Evolutionary conservation across 2,113 vertebrate genomes (phyloP).

Genomic region (Cygnus atratus): DNA sequence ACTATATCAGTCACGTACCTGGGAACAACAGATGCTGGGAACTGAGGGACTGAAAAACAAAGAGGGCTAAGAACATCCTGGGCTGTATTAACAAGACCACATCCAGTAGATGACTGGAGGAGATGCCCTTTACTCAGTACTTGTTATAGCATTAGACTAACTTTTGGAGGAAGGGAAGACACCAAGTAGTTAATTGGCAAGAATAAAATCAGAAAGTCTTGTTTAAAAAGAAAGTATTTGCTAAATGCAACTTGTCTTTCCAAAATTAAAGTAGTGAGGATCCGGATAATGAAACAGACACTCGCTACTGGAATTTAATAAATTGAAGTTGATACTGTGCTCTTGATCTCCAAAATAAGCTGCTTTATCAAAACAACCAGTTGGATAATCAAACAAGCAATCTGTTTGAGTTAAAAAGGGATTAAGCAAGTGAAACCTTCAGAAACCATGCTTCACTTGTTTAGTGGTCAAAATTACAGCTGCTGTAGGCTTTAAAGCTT

Average conservation of each 20-base stretch:
- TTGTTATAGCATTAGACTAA: not conserved
- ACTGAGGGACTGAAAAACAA: not conserved
- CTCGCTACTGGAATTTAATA: not conserved
- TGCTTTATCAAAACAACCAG: slow-evolving; percentile 25
- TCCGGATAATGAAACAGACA: not conserved
- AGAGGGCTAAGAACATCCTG: not conserved
- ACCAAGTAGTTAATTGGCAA: not conserved
- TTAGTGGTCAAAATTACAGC: not conserved
- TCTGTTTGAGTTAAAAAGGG: not conserved
- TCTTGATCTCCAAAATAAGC: slow-evolving; percentile 2
- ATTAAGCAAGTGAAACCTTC: slow-evolving; percentile 11
- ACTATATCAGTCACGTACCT: not conserved
- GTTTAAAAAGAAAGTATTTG: not conserved
- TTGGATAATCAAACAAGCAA: slow-evolving; percentile 26
- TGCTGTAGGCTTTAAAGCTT: not conserved
- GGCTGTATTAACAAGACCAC: no score
- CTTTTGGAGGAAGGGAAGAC: not conserved
- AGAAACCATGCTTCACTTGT: not conserved
- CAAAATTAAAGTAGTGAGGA: not conserved
- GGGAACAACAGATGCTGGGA: not conserved
- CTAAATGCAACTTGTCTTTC: not conserved
- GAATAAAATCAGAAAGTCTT: not conserved
- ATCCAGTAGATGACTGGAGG: not conserved
- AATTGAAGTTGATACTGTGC: not conserved
- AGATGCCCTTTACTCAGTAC: not conserved